A percentile compares a stretch with the other conserved stretches of the same genome.
phyloP scores from a whole-genome alignment of 2,888 invertebrate species.

The Eupithecia centaureata region DNA sequence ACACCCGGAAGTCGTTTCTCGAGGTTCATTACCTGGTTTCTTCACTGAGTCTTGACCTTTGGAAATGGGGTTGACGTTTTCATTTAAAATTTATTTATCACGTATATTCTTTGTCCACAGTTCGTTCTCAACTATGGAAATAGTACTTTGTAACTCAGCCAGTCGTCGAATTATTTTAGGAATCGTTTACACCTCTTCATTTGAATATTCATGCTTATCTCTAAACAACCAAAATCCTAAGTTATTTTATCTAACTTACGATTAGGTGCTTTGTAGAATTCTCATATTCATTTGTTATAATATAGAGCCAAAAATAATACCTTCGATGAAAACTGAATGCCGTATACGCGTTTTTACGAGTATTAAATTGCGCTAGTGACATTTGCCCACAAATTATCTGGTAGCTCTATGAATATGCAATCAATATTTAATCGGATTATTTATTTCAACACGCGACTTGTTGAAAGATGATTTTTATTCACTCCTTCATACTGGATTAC shows the following conservation, averaged over 20 bases:
- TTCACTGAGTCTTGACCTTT: conserved; percentile 12
- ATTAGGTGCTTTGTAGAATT: conserved; percentile 24
- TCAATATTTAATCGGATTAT: conserved; percentile 57
- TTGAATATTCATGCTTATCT: conserved; percentile 31
- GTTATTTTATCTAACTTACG: conserved; percentile 26
- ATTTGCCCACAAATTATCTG: conserved; percentile 52
- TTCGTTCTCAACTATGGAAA: neutral
- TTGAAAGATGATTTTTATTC: conserved; percentile 59
- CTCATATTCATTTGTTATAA: conserved; percentile 36
- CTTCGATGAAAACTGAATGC: conserved; percentile 38
- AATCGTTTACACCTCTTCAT: conserved; percentile 25
- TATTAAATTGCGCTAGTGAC: conserved; percentile 49
- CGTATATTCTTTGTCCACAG: neutral
- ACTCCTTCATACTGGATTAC: conserved; percentile 45
- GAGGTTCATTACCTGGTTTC: conserved; percentile 24
- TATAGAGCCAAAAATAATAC: conserved; percentile 40
- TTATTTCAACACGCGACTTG: conserved; percentile 49
- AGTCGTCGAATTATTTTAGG: conserved; percentile 6
- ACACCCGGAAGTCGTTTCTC: conserved; percentile 74
- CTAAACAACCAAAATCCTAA: conserved; percentile 20
- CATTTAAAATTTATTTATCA: neutral
- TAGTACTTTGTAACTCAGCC: neutral
- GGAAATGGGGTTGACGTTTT: conserved; percentile 4
- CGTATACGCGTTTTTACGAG: conserved; percentile 47
- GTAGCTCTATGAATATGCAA: conserved; percentile 54